Conservation (phyloP, 2,797 vertebrate genomes). For the Channallabes apus region DNA sequence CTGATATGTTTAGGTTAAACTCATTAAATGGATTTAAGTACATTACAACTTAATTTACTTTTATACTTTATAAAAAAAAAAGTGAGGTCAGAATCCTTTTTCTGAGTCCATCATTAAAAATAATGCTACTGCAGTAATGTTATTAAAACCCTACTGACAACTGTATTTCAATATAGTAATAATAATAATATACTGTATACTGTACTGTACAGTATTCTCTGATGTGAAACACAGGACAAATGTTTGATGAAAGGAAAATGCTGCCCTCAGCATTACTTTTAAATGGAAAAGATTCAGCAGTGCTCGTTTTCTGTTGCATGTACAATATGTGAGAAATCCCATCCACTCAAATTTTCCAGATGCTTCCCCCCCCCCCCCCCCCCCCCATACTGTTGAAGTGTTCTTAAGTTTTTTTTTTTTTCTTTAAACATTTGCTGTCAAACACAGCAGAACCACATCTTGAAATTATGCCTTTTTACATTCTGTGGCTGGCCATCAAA, state of each 20-base stretch:
- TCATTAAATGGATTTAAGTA: too few relatives aligned
- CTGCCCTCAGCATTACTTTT: slow-evolving; percentile 56
- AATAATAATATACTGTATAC: too few relatives aligned
- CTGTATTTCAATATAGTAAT: slow-evolving; percentile 51
- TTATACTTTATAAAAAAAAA: too few relatives aligned
- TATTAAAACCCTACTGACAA: slow-evolving; percentile 35
- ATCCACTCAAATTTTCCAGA: slow-evolving; percentile 62
- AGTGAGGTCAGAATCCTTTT: too few relatives aligned
- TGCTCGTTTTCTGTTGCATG: slow-evolving; percentile 53
- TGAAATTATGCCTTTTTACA: slow-evolving; percentile 71
- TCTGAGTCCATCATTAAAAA: slow-evolving; percentile 47
- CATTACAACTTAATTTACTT: too few relatives aligned
- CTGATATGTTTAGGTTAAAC: too few relatives aligned
- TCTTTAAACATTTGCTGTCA: slow-evolving; percentile 62
- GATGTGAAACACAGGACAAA: slow-evolving; percentile 48
- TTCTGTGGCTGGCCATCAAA: slow-evolving; percentile 70
- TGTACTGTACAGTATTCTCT: slow-evolving; percentile 55
- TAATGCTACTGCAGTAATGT: slow-evolving; percentile 29
- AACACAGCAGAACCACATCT: slow-evolving; percentile 68
- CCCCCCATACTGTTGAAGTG: slow-evolving; percentile 45
- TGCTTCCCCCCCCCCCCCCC: slow-evolving; percentile 60
- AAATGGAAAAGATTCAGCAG: slow-evolving; percentile 45
- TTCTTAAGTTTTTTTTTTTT: slow-evolving; percentile 18
- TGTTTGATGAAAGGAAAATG: slow-evolving; percentile 29
- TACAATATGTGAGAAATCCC: slow-evolving; percentile 44